A percentile compares a stretch with the other conserved stretches of the same genome.
Evolutionary conservation across 2,888 invertebrate species (phyloP).

Genomic region (Fragum whitleyi): DNA sequence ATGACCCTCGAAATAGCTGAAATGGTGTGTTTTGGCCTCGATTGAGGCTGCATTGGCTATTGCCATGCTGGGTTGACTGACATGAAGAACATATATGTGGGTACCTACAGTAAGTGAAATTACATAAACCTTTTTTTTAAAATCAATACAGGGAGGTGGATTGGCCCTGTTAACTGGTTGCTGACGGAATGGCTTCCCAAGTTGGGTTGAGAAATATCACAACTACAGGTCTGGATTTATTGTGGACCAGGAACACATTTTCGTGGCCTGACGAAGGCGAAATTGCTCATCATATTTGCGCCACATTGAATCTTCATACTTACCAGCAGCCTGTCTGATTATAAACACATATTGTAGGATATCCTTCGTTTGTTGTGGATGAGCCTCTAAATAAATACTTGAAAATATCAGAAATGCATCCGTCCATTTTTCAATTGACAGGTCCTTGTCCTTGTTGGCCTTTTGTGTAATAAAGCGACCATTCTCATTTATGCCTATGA

Average conservation of each 20-base stretch:
- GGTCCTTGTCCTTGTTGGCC: slow-evolving; percentile 8
- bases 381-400: slow-evolving; percentile 11
- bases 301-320: slow-evolving; percentile 30
- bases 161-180: neutral
- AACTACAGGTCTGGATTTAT: slow-evolving; percentile 46
- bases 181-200: neutral
- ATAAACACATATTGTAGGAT: slow-evolving; percentile 47
- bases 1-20: neutral
- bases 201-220: slow-evolving; percentile 14
- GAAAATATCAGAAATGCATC: slow-evolving; percentile 47
- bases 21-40: neutral
- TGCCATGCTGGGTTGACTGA: neutral
- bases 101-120: slow-evolving; percentile 30
- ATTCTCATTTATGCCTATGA: neutral
- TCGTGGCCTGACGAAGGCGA: slow-evolving; percentile 32
- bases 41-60: neutral
- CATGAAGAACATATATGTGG: slow-evolving; percentile 38
- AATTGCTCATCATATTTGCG: slow-evolving; percentile 49
- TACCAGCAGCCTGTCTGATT: slow-evolving; percentile 36
- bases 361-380: slow-evolving; percentile 22
- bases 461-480: neutral
- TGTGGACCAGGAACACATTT: slow-evolving; percentile 21
- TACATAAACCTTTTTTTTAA: slow-evolving; percentile 42
- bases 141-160: slow-evolving; percentile 34
- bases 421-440: slow-evolving; percentile 44